Evolutionary conservation across 2,888 invertebrate genomes (phyloP).

Genomic region (Rutpela maculata): DNA sequence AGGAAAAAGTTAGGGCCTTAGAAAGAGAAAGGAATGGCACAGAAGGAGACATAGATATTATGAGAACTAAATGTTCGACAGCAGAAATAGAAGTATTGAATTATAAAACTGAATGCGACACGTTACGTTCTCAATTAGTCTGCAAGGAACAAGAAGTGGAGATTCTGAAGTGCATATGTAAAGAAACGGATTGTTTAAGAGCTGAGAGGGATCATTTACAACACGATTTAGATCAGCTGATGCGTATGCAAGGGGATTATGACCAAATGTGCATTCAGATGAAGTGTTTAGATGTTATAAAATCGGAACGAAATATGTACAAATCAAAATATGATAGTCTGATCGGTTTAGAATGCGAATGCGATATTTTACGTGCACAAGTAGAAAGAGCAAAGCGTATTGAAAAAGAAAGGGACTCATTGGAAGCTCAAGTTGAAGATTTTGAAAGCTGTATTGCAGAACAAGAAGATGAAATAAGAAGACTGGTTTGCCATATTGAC

Average conservation of each 20-base stretch:
- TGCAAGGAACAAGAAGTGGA: slow-evolving; percentile 66
- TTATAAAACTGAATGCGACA: slow-evolving; percentile 60
- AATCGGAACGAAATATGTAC: slow-evolving; percentile 70
- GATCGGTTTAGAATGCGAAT: slow-evolving; percentile 65
- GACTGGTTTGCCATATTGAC: slow-evolving; percentile 76
- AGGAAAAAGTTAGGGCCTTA: slow-evolving; percentile 58
- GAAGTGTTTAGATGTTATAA: slow-evolving; percentile 65
- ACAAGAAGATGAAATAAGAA: slow-evolving; percentile 78
- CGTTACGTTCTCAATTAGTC: slow-evolving; percentile 59
- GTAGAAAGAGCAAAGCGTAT: slow-evolving; percentile 65
- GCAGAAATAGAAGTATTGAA: slow-evolving; percentile 59
- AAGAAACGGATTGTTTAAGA: slow-evolving; percentile 65
- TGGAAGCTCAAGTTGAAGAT: slow-evolving; percentile 76
- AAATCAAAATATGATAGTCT: slow-evolving; percentile 69
- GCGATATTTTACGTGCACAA: slow-evolving; percentile 63
- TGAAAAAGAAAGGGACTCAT: slow-evolving; percentile 75
- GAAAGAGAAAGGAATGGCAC: slow-evolving; percentile 49
- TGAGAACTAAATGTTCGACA: slow-evolving; percentile 54
- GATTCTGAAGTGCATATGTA: slow-evolving; percentile 59
- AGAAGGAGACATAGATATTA: slow-evolving; percentile 58
- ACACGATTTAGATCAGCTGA: slow-evolving; percentile 61
- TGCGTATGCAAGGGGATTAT: slow-evolving; percentile 66
- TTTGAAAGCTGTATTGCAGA: slow-evolving; percentile 77
- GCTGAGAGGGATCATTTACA: slow-evolving; percentile 68
- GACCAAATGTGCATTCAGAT: slow-evolving; percentile 65